Base-by-base conservation (phyloP, 2,113 vertebrate genomes). In the Tyto alba region DNA sequence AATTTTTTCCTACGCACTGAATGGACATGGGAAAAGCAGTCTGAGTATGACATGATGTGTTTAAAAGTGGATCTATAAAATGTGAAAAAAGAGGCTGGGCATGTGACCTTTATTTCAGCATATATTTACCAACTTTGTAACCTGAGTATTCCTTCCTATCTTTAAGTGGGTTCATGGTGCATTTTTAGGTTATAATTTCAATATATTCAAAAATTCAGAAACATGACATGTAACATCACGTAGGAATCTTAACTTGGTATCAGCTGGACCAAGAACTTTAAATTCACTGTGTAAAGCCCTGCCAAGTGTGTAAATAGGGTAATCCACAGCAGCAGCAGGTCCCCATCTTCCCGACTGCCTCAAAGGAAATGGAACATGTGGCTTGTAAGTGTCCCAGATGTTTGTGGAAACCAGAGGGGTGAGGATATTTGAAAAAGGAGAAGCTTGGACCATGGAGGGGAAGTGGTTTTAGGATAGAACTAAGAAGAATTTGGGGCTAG, bases 151-250 rank as follows among this genome's bases (percentile, higher is more conserved):
- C 15, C 18, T 69, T 80, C 30, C 16, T 68, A 6, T 21, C 27
- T 84, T 43, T n/a, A 67, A 53, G 20, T 21, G 23, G 20, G 20
- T 60, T 48, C 18, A 43, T 0, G 13, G 14, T 66, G 12, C 5
- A 47, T 77, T 89, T 73, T 90, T 27, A 83, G 14, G 6, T 56
- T 62, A 11, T 20, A 20, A 78, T 69, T 92, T 73, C 23, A 73
- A 21, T 12, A 26, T 5, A 40, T 43, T 27, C 1, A 59, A 55
- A 87, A 77, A 62, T 38, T 69, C 0, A 2, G 67, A 80, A 80
- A 47, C 7, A 20, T 0, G 2, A 7, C 8, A 21, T 11, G 4
- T 38, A 75, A 50, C 29, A 72, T 56, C 32, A 74, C 0, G 0
- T 62, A 38, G 16, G 63, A 74, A 53, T 48, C 23, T 64, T 32